Conservation (phyloP, 2,113 vertebrate genomes). For the Hippocampus mohnikei region DNA sequence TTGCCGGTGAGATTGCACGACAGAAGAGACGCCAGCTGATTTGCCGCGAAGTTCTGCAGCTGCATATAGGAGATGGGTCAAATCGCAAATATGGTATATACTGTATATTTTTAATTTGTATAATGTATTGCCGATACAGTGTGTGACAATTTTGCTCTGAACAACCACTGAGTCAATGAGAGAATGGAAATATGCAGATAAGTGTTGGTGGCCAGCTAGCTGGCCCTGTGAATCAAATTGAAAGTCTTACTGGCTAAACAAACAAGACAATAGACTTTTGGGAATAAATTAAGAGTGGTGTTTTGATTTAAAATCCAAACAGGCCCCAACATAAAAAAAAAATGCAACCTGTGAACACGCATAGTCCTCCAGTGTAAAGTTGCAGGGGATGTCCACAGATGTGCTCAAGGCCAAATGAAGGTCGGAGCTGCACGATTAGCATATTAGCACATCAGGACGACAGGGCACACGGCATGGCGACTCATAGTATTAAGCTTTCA, state of each 20-base stretch:
- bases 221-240: too few relatives aligned
- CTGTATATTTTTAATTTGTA: too few relatives aligned
- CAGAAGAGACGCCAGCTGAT: slow-evolving; percentile 57
- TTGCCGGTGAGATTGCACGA: slow-evolving; percentile 54
- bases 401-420: slow-evolving; percentile 26
- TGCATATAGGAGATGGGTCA: slow-evolving; percentile 17
- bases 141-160: too few relatives aligned
- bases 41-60: slow-evolving; percentile 54
- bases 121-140: too few relatives aligned
- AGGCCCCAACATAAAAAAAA: neutral
- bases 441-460: neutral
- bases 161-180: too few relatives aligned
- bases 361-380: slow-evolving; percentile 52
- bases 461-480: neutral
- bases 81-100: neutral
- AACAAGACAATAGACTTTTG: too few relatives aligned
- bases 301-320: too few relatives aligned
- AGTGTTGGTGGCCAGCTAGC: too few relatives aligned
- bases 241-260: too few relatives aligned
- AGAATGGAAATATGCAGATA: too few relatives aligned
- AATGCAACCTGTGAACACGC: slow-evolving; percentile 61
- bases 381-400: slow-evolving; percentile 37
- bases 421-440: slow-evolving; percentile 40
- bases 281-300: too few relatives aligned
- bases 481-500: neutral